These are phyloP conservation scores for Arenaria interpres DNA, from an alignment of 2,113 vertebrate species.

Conservation along the genomic window DNA sequence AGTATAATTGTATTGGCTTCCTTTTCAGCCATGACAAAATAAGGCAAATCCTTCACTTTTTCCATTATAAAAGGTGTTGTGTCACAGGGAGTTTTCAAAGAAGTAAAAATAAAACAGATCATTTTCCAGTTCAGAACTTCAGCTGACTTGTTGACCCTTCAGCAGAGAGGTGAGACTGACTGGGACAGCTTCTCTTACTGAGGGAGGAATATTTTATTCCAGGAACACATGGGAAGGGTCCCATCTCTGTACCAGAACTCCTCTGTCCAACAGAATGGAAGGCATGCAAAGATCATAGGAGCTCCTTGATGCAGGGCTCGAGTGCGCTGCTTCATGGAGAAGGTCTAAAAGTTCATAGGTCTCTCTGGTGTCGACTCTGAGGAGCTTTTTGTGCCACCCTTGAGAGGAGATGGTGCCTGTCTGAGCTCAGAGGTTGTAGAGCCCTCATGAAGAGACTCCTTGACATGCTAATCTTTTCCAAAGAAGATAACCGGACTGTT, in stretches of 20 bases:
- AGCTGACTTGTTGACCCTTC: background rate
- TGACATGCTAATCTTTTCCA: background rate
- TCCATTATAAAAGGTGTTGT: background rate
- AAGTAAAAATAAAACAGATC: background rate
- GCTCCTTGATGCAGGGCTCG: background rate
- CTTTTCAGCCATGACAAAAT: background rate
- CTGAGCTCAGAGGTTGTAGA: background rate
- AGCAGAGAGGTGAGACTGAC: background rate
- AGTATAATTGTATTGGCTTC: background rate
- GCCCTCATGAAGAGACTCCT: background rate
- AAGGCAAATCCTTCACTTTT: background rate
- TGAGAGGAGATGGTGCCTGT: background rate
- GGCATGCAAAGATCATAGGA: background rate
- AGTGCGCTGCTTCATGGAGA: background rate
- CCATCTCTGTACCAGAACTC: background rate
- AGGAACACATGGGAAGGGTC: background rate
- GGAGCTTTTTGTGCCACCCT: background rate
- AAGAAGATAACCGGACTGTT: background rate
- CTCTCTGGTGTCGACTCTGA: background rate
- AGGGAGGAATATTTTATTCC: background rate
- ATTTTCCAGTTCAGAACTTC: background rate
- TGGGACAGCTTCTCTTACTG: background rate
- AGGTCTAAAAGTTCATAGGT: background rate
- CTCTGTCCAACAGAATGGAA: background rate
- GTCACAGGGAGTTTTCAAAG: background rate